Base-by-base conservation (phyloP, 2,888 invertebrate species). In the Amphipyra berbera region DNA sequence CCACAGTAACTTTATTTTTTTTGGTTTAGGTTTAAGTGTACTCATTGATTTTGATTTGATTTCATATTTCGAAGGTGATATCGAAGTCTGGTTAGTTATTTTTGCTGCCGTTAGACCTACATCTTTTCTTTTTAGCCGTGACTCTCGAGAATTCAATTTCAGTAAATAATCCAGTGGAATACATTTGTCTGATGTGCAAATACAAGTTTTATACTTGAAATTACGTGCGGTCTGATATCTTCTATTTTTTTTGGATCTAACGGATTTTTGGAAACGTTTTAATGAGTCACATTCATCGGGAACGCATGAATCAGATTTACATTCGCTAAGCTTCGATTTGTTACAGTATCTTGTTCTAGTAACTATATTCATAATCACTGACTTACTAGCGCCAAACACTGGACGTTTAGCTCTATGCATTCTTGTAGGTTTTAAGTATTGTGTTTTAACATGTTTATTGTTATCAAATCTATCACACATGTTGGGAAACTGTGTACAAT, bases 1-100 rank as follows among this genome's bases (percentile, higher is more conserved):
- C 48, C 52, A 41, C 8, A 15, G 45, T 21, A 49, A 44, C n/a
- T 49, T 76, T 6, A 38, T 46, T 15, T 12, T 1, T 15, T 37
- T 71, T 15, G 42, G 10, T 47, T 54, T 70, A n/a, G 49, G 13
- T 54, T 37, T 56, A 21, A 64, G 71, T 33, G 50, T 63, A 21
- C 76, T 70, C 54, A 76, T 37, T 38, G 70, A 70, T 37, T 76
- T 70, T 15, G 70, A 70, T 45, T 70, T 76, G 1, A 44, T 47
- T 50, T 13, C 37, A 10, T 35, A 21, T 50, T 15, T 57, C 7
- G 37, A 47, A 21, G 65, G 52, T 7, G 65, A 50, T 52, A 15
- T 46, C 6, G 76, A 76, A 37, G 27, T 7, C 2, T 55, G 30
- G 12, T 14, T 54, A 0, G 10, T 27, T 35, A 50, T 54, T 13